Conservation (phyloP, 2,888 invertebrate species). For the Biston betularia region DNA sequence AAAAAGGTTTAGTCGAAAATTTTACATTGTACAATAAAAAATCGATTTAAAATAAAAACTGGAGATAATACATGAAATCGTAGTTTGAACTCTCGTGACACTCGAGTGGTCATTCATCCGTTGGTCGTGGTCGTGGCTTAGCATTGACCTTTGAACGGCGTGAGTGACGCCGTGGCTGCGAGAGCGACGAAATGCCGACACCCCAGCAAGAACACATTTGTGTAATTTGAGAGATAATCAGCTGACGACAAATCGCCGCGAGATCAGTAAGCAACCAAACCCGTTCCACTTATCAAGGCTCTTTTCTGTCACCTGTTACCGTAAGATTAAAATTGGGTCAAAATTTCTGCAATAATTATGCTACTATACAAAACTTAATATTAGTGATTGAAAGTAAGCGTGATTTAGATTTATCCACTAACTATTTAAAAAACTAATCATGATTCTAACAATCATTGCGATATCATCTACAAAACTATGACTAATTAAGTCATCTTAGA, state of each 20-base stretch:
- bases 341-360: background rate
- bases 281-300: slow-evolving; percentile 20
- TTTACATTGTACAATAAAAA: slow-evolving; percentile 1
- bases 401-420: too few species aligned
- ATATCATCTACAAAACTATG: background rate
- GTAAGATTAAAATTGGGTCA: background rate
- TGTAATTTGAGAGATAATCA: slow-evolving; percentile 43
- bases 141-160: slow-evolving; percentile 42
- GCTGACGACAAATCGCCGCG: slow-evolving; percentile 29
- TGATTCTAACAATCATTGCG: background rate
- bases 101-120: slow-evolving; percentile 37
- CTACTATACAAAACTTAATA: background rate
- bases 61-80: slow-evolving; percentile 22
- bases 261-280: slow-evolving; percentile 40
- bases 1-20: slow-evolving; percentile 21
- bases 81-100: slow-evolving; percentile 41
- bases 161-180: slow-evolving; percentile 36
- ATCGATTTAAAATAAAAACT: slow-evolving; percentile 23
- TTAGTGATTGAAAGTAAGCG: background rate
- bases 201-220: slow-evolving; percentile 38
- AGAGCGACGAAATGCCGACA: slow-evolving; percentile 37
- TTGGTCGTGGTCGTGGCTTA: slow-evolving; percentile 28
- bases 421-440: too few species aligned
- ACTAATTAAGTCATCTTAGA: slow-evolving; percentile 4
- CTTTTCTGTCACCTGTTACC: slow-evolving; percentile 13